A percentile compares a stretch with the other conserved stretches of the same genome.
Evolutionary conservation across 2,888 invertebrate genomes (phyloP).

Genomic region (Apodemia mormo): DNA sequence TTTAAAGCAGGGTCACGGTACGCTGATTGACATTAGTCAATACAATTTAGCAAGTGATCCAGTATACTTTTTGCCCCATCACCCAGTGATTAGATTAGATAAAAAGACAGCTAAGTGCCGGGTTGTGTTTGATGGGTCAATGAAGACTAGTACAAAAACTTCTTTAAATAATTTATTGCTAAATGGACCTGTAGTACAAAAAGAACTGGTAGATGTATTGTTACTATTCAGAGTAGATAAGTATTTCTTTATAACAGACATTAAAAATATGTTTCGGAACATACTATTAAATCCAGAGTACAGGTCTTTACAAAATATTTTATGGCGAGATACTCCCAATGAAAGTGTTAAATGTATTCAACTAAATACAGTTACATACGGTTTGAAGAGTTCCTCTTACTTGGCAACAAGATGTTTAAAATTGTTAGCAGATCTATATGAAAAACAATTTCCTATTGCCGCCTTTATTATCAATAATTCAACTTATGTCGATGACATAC

Average conservation of each 20-base stretch:
- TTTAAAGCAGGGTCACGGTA: too few relatives aligned
- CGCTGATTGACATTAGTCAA: too few relatives aligned
- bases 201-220: too few relatives aligned
- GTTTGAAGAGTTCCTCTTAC: conserved; percentile 33
- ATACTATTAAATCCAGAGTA: conserved; percentile 19
- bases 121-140: too few relatives aligned
- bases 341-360: conserved; percentile 30
- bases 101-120: too few relatives aligned
- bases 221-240: too few relatives aligned
- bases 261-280: conserved; percentile 37
- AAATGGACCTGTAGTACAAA: too few relatives aligned
- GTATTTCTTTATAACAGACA: conserved; percentile 24
- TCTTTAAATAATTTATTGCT: too few relatives aligned
- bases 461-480: conserved; percentile 27
- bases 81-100: too few relatives aligned
- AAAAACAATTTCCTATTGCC: conserved; percentile 26
- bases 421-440: conserved; percentile 28
- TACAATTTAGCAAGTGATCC: too few relatives aligned
- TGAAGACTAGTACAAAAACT: too few relatives aligned
- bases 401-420: conserved; percentile 33
- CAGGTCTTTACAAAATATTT: conserved; percentile 36
- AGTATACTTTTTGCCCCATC: too few relatives aligned
- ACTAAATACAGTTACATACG: conserved; percentile 37
- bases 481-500: conserved; percentile 30
- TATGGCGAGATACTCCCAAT: conserved; percentile 31